These are phyloP conservation scores for Phaonia tiefii DNA, from an alignment of 2,888 invertebrate genomes.

Conservation along the genomic window DNA sequence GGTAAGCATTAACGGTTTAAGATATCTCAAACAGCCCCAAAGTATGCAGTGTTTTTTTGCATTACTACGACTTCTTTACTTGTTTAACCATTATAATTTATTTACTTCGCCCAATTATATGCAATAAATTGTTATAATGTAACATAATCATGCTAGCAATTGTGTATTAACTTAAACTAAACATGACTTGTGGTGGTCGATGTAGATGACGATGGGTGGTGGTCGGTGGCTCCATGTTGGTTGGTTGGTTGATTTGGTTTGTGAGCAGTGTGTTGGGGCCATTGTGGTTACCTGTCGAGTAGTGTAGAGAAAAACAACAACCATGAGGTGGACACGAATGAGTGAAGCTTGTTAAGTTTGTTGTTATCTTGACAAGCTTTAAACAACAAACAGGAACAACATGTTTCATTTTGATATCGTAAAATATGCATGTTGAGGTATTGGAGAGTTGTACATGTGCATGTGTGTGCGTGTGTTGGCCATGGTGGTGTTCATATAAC, in stretches of 20 bases:
- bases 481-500: constrained; percentile 30
- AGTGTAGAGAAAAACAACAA: neutral
- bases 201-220: neutral
- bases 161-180: constrained; percentile 23
- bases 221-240: neutral
- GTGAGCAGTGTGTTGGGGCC: neutral
- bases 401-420: constrained; percentile 60
- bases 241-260: neutral
- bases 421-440: constrained; percentile 35
- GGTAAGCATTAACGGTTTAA: neutral
- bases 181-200: constrained; percentile 4
- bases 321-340: constrained; percentile 25
- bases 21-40: neutral
- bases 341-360: constrained; percentile 36
- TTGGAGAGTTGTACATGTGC: neutral
- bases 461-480: too few relatives aligned
- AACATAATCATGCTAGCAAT: constrained; percentile 58
- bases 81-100: constrained; percentile 58
- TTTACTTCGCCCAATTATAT: constrained; percentile 59
- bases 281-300: constrained; percentile 14
- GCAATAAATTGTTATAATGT: constrained; percentile 53
- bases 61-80: neutral
- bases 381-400: constrained; percentile 54
- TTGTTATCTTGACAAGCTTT: constrained; percentile 63
- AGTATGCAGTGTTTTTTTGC: constrained; percentile 28